Base-by-base conservation (phyloP, 2,888 invertebrate species). In the Ormia ochracea region DNA sequence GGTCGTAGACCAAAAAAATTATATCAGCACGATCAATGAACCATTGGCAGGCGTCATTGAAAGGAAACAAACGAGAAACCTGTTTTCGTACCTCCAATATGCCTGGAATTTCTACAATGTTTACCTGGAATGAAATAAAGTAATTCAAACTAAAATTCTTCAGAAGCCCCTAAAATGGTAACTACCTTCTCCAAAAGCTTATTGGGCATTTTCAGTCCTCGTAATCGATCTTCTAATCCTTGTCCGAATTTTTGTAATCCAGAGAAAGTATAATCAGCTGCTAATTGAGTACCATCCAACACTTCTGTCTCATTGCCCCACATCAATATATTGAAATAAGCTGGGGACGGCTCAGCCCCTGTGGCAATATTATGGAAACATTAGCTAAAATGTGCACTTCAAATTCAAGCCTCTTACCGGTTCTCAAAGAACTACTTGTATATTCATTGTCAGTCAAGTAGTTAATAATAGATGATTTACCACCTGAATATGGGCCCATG, bases 401-500 rank as follows among this genome's bases (percentile, higher is more conserved):
- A 26, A 19, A 17, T 23, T 17, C 14, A 14, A 28, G 14, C 1
- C 19, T 45, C 81, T 86, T 91, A 96, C 97, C 97, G 89, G 97
- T 96, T 91, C 96, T 93, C 82, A 97, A 90, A 75, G 96, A 94
- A 88, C 94, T 93, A 83, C 94, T 92, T 28, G 94, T 94, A 87
- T 95, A 95, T 89, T 97, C 96, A 82, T 95, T 94, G 79, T 96
- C 95, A 43, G 96, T 92, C 82, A 98, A 91, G 90, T 98, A 98
- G 90, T 98, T 98, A 82, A 98, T 94, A 83, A 97, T 96, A 65
- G 96, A 95, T 1, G 97, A 97, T 91, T 98, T 98, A 82, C 98
- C 98, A 76, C 97, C 97, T 86, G 97, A 97, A 96, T 97, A 98
- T 41, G 98, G 97, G 45, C 98, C 98, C 95, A 98, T 96, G 86